phyloP scores from a whole-genome alignment of 2,888 invertebrate genomes.

The Caenorhabditis panamensis region DNA sequence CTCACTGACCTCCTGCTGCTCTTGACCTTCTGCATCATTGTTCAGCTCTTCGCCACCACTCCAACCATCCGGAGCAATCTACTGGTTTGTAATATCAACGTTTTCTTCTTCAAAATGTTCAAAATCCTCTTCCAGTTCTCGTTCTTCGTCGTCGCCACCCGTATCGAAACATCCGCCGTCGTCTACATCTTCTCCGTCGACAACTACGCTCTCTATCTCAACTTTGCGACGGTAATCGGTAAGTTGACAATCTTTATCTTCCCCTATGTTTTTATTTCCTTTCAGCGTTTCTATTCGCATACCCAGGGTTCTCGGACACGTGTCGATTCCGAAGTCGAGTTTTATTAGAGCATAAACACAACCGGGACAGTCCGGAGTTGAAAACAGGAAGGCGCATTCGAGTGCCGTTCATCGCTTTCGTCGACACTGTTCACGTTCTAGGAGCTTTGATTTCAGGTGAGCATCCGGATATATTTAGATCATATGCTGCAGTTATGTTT shows the following conservation, averaged over 20 bases:
- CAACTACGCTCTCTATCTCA: neutral
- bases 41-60: constrained; percentile 1
- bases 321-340: constrained; percentile 28
- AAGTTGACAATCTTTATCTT: neutral
- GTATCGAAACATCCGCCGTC: constrained; percentile 21
- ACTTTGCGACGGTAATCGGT: constrained; percentile 26
- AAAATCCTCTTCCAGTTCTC: constrained; percentile 31
- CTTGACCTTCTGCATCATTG: neutral
- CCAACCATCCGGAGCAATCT: neutral
- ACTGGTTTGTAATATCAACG: neutral
- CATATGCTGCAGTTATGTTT: too few species aligned
- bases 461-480: neutral
- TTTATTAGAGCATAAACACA: neutral
- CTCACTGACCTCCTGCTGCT: neutral
- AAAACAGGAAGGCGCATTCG: constrained; percentile 11
- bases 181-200: constrained; percentile 13
- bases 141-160: constrained; percentile 14
- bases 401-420: constrained; percentile 22
- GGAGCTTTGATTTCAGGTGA: constrained; percentile 13
- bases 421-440: constrained; percentile 26
- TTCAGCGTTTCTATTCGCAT: constrained; percentile 25
- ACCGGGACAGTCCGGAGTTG: constrained; percentile 14
- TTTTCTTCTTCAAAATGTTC: neutral
- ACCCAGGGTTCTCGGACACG: constrained; percentile 18
- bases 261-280: too few species aligned